Conservation (phyloP, 2,888 invertebrate species). For the Dynastes maya region DNA sequence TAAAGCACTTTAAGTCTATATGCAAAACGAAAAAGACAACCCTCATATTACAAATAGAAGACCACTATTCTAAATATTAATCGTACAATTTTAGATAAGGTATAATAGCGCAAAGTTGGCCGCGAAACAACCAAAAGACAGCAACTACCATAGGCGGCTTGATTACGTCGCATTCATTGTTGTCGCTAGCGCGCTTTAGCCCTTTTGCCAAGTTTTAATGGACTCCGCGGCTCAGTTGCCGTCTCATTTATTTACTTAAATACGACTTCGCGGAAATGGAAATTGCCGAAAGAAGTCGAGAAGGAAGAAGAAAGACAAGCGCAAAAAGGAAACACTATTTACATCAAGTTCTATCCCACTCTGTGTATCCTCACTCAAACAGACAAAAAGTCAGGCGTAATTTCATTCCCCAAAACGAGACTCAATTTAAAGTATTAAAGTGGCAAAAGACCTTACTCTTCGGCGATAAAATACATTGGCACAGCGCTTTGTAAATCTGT, state of each 20-base stretch:
- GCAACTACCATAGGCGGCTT: background rate
- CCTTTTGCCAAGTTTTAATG: slow-evolving; percentile 13
- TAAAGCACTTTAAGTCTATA: background rate
- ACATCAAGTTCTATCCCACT: background rate
- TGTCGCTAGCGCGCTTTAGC: background rate
- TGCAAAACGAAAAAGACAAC: too few relatives aligned
- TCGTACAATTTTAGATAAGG: too few relatives aligned
- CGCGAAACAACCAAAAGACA: background rate
- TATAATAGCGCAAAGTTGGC: background rate
- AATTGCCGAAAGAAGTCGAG: background rate
- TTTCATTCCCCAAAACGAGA: background rate
- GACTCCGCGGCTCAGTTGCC: slow-evolving; percentile 16
- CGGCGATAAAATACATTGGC: background rate
- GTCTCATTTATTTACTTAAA: too few relatives aligned
- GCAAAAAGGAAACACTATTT: background rate
- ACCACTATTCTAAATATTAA: background rate
- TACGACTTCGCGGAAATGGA: background rate
- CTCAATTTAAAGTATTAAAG: slow-evolving; percentile 4
- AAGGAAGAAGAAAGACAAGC: background rate
- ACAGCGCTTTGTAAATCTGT: background rate
- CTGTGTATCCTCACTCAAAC: background rate
- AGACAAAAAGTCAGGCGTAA: background rate
- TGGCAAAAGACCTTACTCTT: background rate
- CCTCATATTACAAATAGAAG: background rate
- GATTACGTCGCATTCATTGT: background rate